These are phyloP conservation scores for Coturnix japonica DNA, from an alignment of 2,113 vertebrate genomes.

Conservation along the genomic window DNA sequence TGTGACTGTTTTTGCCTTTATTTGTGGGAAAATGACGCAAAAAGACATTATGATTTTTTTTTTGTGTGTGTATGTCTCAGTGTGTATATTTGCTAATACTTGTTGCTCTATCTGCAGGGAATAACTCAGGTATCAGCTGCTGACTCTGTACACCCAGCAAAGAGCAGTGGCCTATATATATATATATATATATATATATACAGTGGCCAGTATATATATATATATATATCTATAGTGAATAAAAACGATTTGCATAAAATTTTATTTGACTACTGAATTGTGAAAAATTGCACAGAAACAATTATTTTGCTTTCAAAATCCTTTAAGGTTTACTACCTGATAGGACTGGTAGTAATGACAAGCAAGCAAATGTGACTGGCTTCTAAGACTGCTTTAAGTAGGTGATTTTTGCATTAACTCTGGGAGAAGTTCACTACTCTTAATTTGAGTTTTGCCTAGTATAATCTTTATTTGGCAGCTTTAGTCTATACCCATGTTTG, in stretches of 20 bases:
- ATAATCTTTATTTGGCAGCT: neutral
- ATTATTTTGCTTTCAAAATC: neutral
- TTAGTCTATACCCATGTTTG: neutral
- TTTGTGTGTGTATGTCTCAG: neutral
- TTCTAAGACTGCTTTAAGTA: neutral
- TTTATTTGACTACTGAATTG: neutral
- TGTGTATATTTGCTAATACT: neutral
- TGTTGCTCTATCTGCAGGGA: neutral
- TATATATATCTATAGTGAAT: too few relatives aligned
- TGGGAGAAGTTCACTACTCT: neutral
- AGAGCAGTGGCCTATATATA: neutral
- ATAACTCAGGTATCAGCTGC: neutral
- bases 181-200: too few relatives aligned
- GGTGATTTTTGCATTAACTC: neutral
- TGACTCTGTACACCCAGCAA: neutral
- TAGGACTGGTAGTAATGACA: neutral
- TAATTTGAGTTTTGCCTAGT: neutral
- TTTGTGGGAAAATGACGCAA: neutral
- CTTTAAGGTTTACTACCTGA: neutral
- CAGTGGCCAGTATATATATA: too few relatives aligned
- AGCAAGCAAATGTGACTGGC: neutral
- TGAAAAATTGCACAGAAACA: neutral
- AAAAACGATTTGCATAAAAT: neutral
- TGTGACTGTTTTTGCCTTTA: neutral
- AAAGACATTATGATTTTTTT: neutral